Conservation (phyloP, 35 echinoderm and acorn worm genomes). For the Ophiothrix spiculata region DNA sequence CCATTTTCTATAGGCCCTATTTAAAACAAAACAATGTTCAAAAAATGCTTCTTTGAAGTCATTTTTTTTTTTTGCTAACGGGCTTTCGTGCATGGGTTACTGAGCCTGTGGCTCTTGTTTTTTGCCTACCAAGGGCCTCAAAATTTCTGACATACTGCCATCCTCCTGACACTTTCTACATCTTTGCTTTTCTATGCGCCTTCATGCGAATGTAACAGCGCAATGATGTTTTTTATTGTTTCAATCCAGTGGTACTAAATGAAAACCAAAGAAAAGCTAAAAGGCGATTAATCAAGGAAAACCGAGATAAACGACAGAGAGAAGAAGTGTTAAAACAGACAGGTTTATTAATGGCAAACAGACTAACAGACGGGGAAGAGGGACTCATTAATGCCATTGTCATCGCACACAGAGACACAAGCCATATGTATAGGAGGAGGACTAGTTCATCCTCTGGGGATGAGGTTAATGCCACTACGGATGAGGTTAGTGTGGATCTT, state of each 20-base stretch:
- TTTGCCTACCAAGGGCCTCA: too few relatives aligned
- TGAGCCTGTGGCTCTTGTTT: too few relatives aligned
- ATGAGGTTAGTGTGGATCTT: too few relatives aligned
- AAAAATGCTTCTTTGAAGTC: too few relatives aligned
- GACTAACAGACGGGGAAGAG: conserved; percentile 69
- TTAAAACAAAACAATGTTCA: too few relatives aligned
- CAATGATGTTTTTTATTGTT: neutral
- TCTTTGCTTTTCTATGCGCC: too few relatives aligned
- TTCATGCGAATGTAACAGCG: too few relatives aligned
- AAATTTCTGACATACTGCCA: too few relatives aligned
- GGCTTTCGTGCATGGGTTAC: too few relatives aligned
- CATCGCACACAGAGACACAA: conserved; percentile 81
- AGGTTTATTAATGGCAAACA: conserved; percentile 33
- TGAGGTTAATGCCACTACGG: conserved; percentile 51
- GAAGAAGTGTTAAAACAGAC: conserved; percentile 71
- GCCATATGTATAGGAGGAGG: conserved; percentile 48
- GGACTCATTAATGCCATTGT: conserved; percentile 66
- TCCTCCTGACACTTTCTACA: too few relatives aligned
- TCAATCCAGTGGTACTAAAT: conserved; percentile 81
- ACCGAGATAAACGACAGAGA: conserved; percentile 70
- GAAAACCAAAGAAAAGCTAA: conserved; percentile 91
- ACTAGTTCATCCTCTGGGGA: conserved; percentile 48
- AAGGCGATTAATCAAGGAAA: conserved; percentile 80
- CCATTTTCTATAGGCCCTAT: too few relatives aligned
- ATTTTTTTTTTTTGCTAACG: too few relatives aligned